Base-by-base conservation (phyloP, 2,888 invertebrate species). In the Watsonalla binaria region DNA sequence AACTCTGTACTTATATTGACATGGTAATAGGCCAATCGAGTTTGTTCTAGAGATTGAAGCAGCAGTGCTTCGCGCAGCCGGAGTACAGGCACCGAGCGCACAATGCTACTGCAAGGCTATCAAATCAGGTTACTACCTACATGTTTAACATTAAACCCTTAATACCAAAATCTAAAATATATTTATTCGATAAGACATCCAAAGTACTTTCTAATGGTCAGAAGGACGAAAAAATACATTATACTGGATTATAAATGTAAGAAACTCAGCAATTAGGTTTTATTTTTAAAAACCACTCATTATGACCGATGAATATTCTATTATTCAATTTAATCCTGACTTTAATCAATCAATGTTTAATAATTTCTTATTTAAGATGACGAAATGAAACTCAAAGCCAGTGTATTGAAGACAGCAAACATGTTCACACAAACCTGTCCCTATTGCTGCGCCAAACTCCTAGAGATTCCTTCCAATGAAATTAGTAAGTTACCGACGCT, bases 361-460 rank as follows among this genome's bases (percentile, higher is more conserved):
- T 24, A 9, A 1, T 37, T 6, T 37, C 6, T 37, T 6, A 2
- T 9, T 11, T 8, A 5, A 42, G 42, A 42, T 42, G 42, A 42
- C 5, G 8, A 8, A 42, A 11, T 42, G 37, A 42, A 42, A 42
- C 11, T 2, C 9, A 42, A 42, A 0, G 11, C 8, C 5, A 5
- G 5, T 11, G 1, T 11, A 5, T 11, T 11, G 5, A 11, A 11
- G 0, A 54, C 54, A 0, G 7, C 42, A 5, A 46, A 54, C 6
- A 55, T 37, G 45, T 52, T 45, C 13, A 54, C 58, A 0, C 54
- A 59, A 14, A 54, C 57, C 0, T 56, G 51, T 35, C 15, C 54
- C 24, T 56, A 46, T 53, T 60, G 55, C 48, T 58, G 57, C 49
- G 59, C 59, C 47, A 52, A 54, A 8, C 15, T 60, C 13, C 39